Percentiles rank a stretch among this genome's conserved stretches.
Evolutionary conservation across 1,140 invertebrate genomes (phyloP).

Genomic region (Cherax quadricarinatus): DNA sequence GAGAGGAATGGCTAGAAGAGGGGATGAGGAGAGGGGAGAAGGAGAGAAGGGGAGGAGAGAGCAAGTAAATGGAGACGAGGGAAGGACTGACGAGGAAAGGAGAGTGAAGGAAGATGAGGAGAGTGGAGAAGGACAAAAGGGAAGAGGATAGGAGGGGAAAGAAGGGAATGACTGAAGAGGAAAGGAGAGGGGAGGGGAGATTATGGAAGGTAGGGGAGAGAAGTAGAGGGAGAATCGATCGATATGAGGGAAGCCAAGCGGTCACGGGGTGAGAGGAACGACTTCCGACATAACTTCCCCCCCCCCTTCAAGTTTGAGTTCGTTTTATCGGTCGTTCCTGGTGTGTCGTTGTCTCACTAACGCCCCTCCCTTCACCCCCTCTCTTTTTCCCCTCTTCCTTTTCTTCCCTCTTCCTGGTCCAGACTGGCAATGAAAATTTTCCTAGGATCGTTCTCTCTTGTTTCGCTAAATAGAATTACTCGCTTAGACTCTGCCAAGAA

Average conservation of each 20-base stretch:
- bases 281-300: conserved; percentile 7
- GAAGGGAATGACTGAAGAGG: too few species aligned
- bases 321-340: background rate
- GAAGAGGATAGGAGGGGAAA: too few species aligned
- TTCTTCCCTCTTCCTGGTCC: too few species aligned
- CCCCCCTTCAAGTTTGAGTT: background rate
- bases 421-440: background rate
- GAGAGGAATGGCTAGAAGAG: background rate
- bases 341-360: background rate
- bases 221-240: background rate
- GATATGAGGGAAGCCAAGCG: background rate
- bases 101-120: too few species aligned
- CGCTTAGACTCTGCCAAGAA: background rate
- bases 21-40: background rate
- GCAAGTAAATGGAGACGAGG: too few species aligned
- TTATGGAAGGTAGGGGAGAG: background rate
- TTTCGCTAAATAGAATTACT: conserved; percentile 37
- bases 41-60: background rate
- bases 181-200: background rate
- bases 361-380: background rate
- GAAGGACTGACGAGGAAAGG: too few species aligned
- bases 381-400: background rate
- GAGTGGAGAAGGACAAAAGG: too few species aligned
- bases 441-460: background rate
- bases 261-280: background rate